Base-by-base conservation (phyloP, 1,140 invertebrate species). In the Neodiprion fabricii region DNA sequence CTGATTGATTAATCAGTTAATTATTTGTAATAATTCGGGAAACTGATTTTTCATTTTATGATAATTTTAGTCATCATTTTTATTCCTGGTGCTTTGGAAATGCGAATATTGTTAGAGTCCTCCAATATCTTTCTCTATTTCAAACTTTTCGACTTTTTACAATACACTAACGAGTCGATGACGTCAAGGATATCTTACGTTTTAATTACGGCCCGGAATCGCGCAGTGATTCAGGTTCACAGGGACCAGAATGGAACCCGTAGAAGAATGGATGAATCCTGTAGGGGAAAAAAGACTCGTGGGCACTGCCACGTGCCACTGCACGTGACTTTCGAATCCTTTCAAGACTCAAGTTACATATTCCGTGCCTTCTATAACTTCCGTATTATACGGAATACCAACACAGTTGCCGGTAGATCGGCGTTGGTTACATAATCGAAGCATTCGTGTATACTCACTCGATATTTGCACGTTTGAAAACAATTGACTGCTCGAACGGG, bases 81-180 rank as follows among this genome's bases (percentile, higher is more conserved):
- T 1, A 40, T 40, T 40, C 28, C 28, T 40, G 28, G 2, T 40
- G 2, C 28, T 40, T 40, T 40, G 17, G 17, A 21, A 21, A 21
- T 21, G 17, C 17, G 17, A 21, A 21, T 21, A 21, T 21, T 21
- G 17, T 21, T 67, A 75, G 74, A 70, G 72, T 74, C 70, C 71
- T 70, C 65, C 61, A 53, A 76, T 75, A 70, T 74, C 66, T 48
- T 48, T 77, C 74, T 78, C 76, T 69, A 74, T 75, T 69, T 17
- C 28, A 70, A 67, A 76, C 73, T 72, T 77, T 77, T 76, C 65
- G 67, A 81, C 81, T 77, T 82, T 82, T 79, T 79, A 76, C 8
- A 9, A 9, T 17, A 61, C 53, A 61, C 53, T 61, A 17, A 61
- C 53, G 0, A 61, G 53, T 61, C n/a, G n/a, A 61, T 61, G n/a